Conservation (phyloP, 2,113 vertebrate genomes). For the Ammospiza nelsoni region DNA sequence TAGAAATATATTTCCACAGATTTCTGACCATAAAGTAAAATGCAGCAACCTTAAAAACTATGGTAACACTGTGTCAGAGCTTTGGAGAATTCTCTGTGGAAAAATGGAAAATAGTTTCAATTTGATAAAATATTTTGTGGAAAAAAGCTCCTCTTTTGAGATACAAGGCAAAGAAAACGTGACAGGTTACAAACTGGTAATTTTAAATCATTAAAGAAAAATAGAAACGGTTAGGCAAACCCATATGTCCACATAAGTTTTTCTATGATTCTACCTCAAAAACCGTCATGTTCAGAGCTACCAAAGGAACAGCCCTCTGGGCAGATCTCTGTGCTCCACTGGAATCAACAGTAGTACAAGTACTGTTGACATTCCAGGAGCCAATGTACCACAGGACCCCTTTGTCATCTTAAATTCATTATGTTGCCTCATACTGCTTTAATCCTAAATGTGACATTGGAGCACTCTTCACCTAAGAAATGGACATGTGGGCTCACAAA, state of each 20-base stretch:
- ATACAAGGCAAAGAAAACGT: neutral
- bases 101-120: neutral
- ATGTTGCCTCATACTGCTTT: neutral
- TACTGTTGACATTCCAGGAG: rapidly evolving
- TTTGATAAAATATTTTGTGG: neutral
- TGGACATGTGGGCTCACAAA: rapidly evolving
- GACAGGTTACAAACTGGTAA: rapidly evolving
- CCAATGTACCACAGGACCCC: neutral
- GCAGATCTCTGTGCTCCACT: neutral
- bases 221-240: neutral
- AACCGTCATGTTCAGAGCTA: neutral
- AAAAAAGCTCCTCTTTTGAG: neutral
- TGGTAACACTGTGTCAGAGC: neutral
- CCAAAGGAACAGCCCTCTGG: neutral
- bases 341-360: neutral
- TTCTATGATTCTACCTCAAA: neutral
- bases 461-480: neutral
- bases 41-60: neutral
- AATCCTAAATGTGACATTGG: too few relatives aligned
- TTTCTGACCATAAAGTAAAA: neutral
- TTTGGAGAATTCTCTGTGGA: neutral
- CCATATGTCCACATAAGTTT: neutral
- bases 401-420: neutral
- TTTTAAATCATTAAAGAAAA: neutral
- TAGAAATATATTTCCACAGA: neutral